phyloP scores from a whole-genome alignment of 2,113 vertebrate species.

The Ophiodon elongatus region DNA sequence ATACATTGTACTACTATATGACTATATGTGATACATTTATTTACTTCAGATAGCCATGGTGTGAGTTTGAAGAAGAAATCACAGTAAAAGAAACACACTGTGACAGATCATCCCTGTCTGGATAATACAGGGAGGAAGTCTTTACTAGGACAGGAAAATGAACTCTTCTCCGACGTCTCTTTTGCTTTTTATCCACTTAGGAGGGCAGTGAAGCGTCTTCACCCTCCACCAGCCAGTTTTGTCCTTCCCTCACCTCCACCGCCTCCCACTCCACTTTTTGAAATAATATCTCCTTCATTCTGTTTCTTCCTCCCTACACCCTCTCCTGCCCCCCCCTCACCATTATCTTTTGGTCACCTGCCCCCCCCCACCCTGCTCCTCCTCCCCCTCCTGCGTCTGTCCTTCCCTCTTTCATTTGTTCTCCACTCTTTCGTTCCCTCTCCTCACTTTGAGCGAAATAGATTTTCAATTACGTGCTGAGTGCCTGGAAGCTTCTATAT shows the following conservation, averaged over 20 bases:
- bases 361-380: background rate
- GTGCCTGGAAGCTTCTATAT: slow-evolving; percentile 83
- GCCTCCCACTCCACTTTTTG: slow-evolving; percentile 59
- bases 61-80: slow-evolving; percentile 23
- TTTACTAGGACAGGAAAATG: slow-evolving; percentile 67
- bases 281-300: slow-evolving; percentile 68
- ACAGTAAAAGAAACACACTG: slow-evolving; percentile 7
- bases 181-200: slow-evolving; percentile 75
- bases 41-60: slow-evolving; percentile 20
- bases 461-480: slow-evolving; percentile 84
- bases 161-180: slow-evolving; percentile 67
- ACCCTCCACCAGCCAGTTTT: slow-evolving; percentile 31
- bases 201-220: slow-evolving; percentile 39
- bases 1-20: background rate
- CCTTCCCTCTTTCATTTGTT: slow-evolving; percentile 79
- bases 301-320: slow-evolving; percentile 44
- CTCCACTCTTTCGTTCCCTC: slow-evolving; percentile 76
- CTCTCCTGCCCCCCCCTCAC: slow-evolving; percentile 25
- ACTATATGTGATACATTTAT: slow-evolving; percentile 5
- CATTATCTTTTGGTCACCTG: slow-evolving; percentile 70
- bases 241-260: slow-evolving; percentile 67
- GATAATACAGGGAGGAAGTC: slow-evolving; percentile 57
- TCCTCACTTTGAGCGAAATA: slow-evolving; percentile 82
- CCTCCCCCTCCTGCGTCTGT: slow-evolving; percentile 51
- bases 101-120: slow-evolving; percentile 67